These are phyloP conservation scores for Saccopteryx leptura DNA, from an alignment of 2,113 vertebrate species.

Conservation along the genomic window DNA sequence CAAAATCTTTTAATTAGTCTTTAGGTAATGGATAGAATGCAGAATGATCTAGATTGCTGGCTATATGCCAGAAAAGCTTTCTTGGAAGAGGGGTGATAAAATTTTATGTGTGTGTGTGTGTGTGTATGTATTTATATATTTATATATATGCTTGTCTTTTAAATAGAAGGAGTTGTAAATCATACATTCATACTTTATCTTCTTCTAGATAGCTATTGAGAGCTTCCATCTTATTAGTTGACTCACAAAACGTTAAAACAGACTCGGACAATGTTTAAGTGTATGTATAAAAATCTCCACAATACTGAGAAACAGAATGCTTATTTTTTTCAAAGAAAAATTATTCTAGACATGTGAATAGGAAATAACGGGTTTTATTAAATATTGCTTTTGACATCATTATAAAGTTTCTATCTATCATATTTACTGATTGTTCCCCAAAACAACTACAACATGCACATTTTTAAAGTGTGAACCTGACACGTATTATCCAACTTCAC, in stretches of 20 bases:
- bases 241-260: slow-evolving; percentile 18
- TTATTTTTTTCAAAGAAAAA: slow-evolving; percentile 45
- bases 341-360: slow-evolving; percentile 28
- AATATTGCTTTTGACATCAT: slow-evolving; percentile 49
- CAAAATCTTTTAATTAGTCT: slow-evolving; percentile 19
- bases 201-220: not conserved
- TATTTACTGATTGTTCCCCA: slow-evolving; percentile 26
- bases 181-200: not conserved
- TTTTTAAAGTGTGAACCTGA: slow-evolving; percentile 81
- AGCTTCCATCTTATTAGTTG: not conserved
- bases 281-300: slow-evolving; percentile 24
- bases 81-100: too few species aligned
- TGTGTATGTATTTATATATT: not conserved
- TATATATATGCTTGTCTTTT: not conserved
- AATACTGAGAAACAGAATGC: not conserved
- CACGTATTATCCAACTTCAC: slow-evolving; percentile 85
- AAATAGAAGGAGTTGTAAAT: not conserved
- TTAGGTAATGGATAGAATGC: slow-evolving; percentile 3
- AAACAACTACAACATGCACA: slow-evolving; percentile 4
- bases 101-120: not conserved
- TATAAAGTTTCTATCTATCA: slow-evolving; percentile 2
- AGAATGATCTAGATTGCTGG: slow-evolving; percentile 11
- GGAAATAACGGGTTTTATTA: slow-evolving; percentile 15
- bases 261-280: not conserved
- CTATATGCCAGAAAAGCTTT: slow-evolving; percentile 31